A percentile compares a stretch with the other conserved stretches of the same genome.
These are phyloP conservation scores for Bombus waltoni DNA, from an alignment of 1,140 invertebrate species.

Conservation along the genomic window DNA sequence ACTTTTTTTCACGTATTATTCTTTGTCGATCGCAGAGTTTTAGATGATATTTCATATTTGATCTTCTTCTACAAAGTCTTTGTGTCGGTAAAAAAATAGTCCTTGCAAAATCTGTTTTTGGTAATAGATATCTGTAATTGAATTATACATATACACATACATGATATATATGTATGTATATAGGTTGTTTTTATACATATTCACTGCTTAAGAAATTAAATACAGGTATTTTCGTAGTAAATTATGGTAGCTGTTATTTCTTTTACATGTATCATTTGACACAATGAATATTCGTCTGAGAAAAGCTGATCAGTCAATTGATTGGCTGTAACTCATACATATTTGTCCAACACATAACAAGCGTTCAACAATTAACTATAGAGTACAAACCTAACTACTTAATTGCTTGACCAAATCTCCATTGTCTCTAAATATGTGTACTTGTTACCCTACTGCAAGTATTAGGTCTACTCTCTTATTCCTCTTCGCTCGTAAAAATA, in stretches of 20 bases:
- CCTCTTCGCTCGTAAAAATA: not conserved
- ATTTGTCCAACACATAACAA: conserved; percentile 5
- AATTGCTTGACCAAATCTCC: not conserved
- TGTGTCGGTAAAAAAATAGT: conserved; percentile 9
- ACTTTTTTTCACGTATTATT: not conserved
- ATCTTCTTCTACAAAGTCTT: not conserved
- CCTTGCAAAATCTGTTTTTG: not conserved
- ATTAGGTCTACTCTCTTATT: not conserved
- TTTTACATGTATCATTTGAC: not conserved
- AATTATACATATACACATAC: not conserved
- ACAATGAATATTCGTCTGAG: not conserved
- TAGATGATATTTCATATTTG: not conserved
- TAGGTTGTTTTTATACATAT: conserved; percentile 34
- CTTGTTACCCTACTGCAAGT: no score
- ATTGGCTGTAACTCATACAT: not conserved
- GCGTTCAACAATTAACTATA: conserved; percentile 12
- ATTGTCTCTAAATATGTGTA: not conserved
- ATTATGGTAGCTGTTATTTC: conserved; percentile 15
- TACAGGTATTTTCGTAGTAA: conserved; percentile 32
- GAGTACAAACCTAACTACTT: not conserved
- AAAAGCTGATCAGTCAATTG: not conserved
- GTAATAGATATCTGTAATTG: conserved; percentile 25
- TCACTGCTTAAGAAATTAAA: not conserved
- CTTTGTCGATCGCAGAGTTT: not conserved
- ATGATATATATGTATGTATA: not conserved